Evolutionary conservation across 2,797 vertebrate genomes (phyloP), one percentile per base, ranked within the genome.

Genomic region (Pogonophryne albipinna): DNA sequence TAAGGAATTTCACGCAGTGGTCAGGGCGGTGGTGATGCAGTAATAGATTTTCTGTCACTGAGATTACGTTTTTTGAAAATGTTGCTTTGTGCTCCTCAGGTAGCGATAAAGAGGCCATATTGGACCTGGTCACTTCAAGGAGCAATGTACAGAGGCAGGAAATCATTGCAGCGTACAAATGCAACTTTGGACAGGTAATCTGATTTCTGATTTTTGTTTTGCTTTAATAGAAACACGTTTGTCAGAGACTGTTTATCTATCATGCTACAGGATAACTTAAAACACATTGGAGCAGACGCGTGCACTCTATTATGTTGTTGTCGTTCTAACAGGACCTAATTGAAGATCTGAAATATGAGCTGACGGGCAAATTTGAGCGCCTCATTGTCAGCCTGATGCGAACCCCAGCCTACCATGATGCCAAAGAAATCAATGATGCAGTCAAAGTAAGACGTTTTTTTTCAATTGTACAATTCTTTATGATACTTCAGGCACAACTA

Each of bases 351-450:
- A 99, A 99, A 85, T 99, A 98, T 0, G 98, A 99, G 91, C 94
- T 99, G 88, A 99, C 97, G 0, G 98, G 98, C 16, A 99, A 99
- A 89, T 99, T 99, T 78, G 98, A 99, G 82, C 95, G 97, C 8
- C 95, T 99, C 86, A 97, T 99, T 0, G 97, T 99, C 71, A 97
- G 97, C 75, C 91, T 99, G 83, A 99, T 99, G 98, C 95, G 96
- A 71, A 94, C 96, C 4, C 95, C 95, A 0, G 93, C 97, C 38
- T 97, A 98, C 20, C 95, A 96, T 0, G 98, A 99, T 15, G 98
- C 98, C 93, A 99, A 99, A 87, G 98, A 99, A 90, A 95, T 99
- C 83, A 96, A 97, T 68, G 98, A 99, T 55, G 97, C 98, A 16
- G 49, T 99, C 4, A 93, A 96, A 83, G 98, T 99, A 91, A 92